Percentiles rank a stretch among this genome's conserved stretches.
phyloP scores from a whole-genome alignment of 2,797 vertebrate species.

The Monodelphis domestica region DNA sequence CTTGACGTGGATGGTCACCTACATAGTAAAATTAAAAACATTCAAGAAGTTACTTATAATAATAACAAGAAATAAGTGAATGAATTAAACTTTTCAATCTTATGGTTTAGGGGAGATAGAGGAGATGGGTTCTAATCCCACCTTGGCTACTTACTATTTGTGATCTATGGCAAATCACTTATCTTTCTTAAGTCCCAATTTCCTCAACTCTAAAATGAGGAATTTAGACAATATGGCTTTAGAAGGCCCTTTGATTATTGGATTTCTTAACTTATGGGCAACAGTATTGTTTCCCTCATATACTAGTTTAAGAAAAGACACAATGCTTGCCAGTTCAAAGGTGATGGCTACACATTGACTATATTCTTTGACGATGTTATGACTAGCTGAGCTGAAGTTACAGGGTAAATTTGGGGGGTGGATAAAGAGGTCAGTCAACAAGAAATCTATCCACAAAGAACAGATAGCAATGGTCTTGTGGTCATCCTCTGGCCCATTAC shows the following conservation, averaged over 20 bases:
- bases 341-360: conserved; percentile 6
- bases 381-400: background rate
- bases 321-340: background rate
- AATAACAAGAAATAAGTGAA: background rate
- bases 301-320: conserved; percentile 28
- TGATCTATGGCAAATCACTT: background rate
- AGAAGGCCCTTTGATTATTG: background rate
- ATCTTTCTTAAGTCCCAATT: background rate
- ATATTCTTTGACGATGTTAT: background rate
- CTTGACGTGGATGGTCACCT: conserved; percentile 97
- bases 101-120: background rate
- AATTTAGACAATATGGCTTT: background rate
- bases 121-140: background rate
- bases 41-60: background rate
- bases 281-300: background rate
- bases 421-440: background rate
- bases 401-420: conserved; percentile 1
- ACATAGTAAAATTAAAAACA: background rate
- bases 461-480: background rate
- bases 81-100: conserved; percentile 18
- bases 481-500: background rate
- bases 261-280: background rate
- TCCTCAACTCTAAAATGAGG: background rate
- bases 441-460: background rate
- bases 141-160: background rate